A percentile compares a stretch with the other conserved stretches of the same genome.
phyloP scores from a whole-genome alignment of 2,113 vertebrate genomes.

The Epinephelus fuscoguttatus region DNA sequence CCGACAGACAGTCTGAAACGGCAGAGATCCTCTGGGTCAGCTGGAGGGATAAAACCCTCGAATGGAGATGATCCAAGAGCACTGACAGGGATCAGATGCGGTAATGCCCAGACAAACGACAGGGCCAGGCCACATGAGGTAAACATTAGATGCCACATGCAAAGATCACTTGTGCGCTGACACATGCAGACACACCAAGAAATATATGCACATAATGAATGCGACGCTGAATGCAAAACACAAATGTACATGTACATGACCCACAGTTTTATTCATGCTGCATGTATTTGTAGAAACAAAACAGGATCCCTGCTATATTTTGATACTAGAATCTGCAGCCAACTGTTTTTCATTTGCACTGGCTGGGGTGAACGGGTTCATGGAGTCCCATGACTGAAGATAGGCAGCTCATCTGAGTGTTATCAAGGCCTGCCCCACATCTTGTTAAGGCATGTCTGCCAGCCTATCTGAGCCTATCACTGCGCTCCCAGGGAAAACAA shows the following conservation, averaged over 20 bases:
- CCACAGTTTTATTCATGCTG: not conserved
- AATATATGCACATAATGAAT: slow-evolving; percentile 15
- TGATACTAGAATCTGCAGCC: slow-evolving; percentile 45
- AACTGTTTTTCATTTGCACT: slow-evolving; percentile 66
- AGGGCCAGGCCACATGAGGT: slow-evolving; percentile 53
- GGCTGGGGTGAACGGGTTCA: slow-evolving; percentile 70
- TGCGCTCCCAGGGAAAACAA: slow-evolving; percentile 69
- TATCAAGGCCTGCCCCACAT: slow-evolving; percentile 74
- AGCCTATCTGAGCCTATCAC: slow-evolving; percentile 71
- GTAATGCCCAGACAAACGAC: slow-evolving; percentile 53
- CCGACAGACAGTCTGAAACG: slow-evolving; percentile 42
- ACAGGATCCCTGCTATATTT: slow-evolving; percentile 29
- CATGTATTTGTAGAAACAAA: slow-evolving; percentile 20
- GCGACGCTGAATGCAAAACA: slow-evolving; percentile 18
- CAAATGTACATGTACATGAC: slow-evolving; percentile 7
- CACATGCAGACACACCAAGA: slow-evolving; percentile 15
- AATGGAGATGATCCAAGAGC: slow-evolving; percentile 45
- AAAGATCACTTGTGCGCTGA: slow-evolving; percentile 18
- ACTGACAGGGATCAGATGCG: slow-evolving; percentile 53
- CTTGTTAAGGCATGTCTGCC: slow-evolving; percentile 78
- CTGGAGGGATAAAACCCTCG: slow-evolving; percentile 50
- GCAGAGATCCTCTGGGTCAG: slow-evolving; percentile 54
- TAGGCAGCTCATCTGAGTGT: slow-evolving; percentile 72
- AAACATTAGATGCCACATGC: slow-evolving; percentile 47
- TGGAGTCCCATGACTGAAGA: slow-evolving; percentile 74